Percentiles rank a stretch among this genome's conserved stretches.
Evolutionary conservation across 2,797 vertebrate species (phyloP).

Genomic region (Carcharodon carcharias): DNA sequence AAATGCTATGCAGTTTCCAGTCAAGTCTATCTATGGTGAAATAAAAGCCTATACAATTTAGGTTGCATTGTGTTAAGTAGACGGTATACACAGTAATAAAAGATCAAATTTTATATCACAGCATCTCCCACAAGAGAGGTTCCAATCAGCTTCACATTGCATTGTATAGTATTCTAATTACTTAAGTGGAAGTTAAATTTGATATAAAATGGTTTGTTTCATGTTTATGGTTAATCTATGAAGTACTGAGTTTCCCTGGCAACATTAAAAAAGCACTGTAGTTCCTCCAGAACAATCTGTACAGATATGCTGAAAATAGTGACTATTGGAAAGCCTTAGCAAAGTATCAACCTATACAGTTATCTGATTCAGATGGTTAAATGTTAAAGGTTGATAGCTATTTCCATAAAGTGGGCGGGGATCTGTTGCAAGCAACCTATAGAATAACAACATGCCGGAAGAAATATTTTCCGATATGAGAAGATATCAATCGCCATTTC

Average conservation of each 20-base stretch:
- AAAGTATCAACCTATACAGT: background rate
- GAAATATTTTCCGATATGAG: background rate
- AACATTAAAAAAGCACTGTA: background rate
- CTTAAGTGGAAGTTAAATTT: background rate
- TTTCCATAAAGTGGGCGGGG: background rate
- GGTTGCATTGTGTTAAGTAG: background rate
- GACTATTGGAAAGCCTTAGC: background rate
- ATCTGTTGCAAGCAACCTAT: background rate
- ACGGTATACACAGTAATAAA: background rate
- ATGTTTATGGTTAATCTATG: background rate
- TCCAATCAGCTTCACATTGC: background rate
- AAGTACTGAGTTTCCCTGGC: background rate
- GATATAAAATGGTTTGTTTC: conserved; percentile 17
- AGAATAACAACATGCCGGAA: background rate
- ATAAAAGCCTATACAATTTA: background rate
- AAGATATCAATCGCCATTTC: background rate
- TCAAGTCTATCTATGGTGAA: background rate
- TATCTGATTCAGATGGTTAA: background rate
- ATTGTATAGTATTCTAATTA: background rate
- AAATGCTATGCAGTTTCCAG: conserved; percentile 3
- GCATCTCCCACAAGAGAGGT: background rate
- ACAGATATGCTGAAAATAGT: background rate
- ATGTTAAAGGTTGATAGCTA: background rate
- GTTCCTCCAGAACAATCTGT: background rate
- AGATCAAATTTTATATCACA: conserved; percentile 17